A percentile compares a stretch with the other conserved stretches of the same genome.
These are phyloP conservation scores for Merodon equestris DNA, from an alignment of 2,888 invertebrate species.

Conservation along the genomic window DNA sequence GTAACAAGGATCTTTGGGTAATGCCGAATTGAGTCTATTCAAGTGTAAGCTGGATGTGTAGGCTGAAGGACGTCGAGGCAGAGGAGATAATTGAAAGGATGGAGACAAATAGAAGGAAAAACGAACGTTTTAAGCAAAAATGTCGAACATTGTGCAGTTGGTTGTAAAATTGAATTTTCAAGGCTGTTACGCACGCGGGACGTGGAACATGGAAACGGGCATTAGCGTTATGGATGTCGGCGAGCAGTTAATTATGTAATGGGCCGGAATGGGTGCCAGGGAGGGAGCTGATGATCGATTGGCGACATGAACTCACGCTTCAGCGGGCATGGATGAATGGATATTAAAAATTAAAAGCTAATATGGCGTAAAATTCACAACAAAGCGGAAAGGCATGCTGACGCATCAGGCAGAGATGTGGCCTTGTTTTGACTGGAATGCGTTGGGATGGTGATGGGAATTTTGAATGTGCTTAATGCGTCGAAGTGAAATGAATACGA, in stretches of 20 bases:
- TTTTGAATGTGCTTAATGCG: no score
- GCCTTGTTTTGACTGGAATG: no score
- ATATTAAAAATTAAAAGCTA: conserved; percentile 23
- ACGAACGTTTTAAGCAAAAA: conserved; percentile 9
- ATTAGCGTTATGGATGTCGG: not conserved
- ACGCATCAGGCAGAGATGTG: no score
- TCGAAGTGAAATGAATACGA: no score
- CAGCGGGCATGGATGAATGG: not conserved
- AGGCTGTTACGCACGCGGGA: conserved; percentile 30
- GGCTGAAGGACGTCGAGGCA: not conserved
- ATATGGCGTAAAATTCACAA: conserved; percentile 23
- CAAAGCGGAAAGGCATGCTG: not conserved
- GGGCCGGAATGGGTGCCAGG: conserved; percentile 11
- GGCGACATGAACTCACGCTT: not conserved
- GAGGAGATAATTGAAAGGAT: no score
- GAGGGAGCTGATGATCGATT: conserved; percentile 4
- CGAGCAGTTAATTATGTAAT: conserved; percentile 14
- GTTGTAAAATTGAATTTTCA: conserved; percentile 54
- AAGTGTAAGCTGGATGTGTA: conserved; percentile 28
- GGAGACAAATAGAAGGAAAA: no score
- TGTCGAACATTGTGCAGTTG: conserved; percentile 30
- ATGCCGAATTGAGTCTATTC: conserved; percentile 42
- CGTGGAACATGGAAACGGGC: not conserved
- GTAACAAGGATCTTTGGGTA: conserved; percentile 12
- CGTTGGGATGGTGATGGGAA: no score